Conservation (phyloP, 2,797 vertebrate species). For the Pelobates cultripes region DNA sequence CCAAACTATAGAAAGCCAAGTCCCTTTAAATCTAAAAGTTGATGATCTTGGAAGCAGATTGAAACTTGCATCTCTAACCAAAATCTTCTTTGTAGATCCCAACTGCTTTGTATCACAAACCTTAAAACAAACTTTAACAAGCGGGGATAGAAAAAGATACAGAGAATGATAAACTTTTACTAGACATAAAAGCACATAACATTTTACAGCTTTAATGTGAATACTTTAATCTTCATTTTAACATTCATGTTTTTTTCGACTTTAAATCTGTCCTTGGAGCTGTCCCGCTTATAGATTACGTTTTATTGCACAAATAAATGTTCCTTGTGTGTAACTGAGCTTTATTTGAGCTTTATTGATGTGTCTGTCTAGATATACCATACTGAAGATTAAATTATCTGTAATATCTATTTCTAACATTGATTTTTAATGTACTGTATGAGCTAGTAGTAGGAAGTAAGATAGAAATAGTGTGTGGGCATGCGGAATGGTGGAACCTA, state of each 20-base stretch:
- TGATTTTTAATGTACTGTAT: not conserved
- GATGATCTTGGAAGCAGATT: no score
- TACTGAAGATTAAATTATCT: slow-evolving; percentile 11
- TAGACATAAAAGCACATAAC: slow-evolving; percentile 8
- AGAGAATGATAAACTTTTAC: slow-evolving; percentile 2
- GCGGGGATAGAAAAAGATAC: slow-evolving; percentile 15
- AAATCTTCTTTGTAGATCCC: not conserved
- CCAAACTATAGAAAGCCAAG: no score
- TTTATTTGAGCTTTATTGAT: slow-evolving; percentile 3
- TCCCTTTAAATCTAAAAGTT: no score
- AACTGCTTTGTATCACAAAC: slow-evolving; percentile 7
- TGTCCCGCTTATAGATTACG: not conserved
- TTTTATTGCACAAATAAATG: slow-evolving; percentile 12
- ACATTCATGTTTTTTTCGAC: not conserved
- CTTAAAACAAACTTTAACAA: slow-evolving; percentile 4
- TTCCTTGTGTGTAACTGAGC: not conserved
- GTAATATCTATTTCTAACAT: slow-evolving; percentile 10
- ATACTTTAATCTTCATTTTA: slow-evolving; percentile 15
- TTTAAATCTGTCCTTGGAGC: slow-evolving; percentile 1
- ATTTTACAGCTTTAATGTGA: slow-evolving; percentile 11
- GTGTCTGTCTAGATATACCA: slow-evolving; percentile 6
- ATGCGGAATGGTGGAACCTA: no score
- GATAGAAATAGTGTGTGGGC: no score
- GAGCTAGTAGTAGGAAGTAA: no score
- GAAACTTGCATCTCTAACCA: not conserved